These are phyloP conservation scores for Mus spicilegus DNA, from an alignment of 2,113 vertebrate genomes.

Conservation along the genomic window DNA sequence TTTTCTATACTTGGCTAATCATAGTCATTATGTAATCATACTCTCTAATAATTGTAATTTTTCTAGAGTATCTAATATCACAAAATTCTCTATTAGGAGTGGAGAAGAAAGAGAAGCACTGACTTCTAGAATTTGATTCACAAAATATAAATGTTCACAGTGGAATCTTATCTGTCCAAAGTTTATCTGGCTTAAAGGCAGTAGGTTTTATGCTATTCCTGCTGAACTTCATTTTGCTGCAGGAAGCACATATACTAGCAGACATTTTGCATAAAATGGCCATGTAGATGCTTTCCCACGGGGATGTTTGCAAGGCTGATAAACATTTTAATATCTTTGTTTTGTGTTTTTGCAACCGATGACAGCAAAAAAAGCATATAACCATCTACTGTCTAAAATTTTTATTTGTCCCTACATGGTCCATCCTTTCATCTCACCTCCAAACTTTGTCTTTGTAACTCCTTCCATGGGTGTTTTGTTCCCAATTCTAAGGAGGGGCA, in stretches of 20 bases:
- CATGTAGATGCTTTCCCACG: neutral
- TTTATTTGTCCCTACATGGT: neutral
- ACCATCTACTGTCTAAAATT: neutral
- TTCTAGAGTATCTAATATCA: slow-evolving; percentile 9
- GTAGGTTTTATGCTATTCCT: neutral
- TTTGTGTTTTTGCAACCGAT: neutral
- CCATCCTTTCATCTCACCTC: no score
- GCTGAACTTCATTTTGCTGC: neutral
- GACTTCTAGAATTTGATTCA: neutral
- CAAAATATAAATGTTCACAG: neutral
- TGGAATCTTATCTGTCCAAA: neutral
- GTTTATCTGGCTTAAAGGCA: neutral
- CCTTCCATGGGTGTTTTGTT: no score
- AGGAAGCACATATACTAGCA: neutral
- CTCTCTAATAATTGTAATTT: slow-evolving; percentile 15
- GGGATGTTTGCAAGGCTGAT: neutral
- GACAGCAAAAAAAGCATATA: neutral
- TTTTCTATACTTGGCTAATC: neutral
- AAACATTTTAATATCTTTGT: slow-evolving; percentile 45
- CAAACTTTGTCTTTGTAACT: no score
- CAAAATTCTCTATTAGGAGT: neutral
- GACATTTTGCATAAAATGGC: neutral
- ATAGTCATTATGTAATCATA: neutral
- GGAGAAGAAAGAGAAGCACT: neutral
- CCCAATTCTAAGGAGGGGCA: no score